These are phyloP conservation scores for Etheostoma spectabile DNA, from an alignment of 2,113 vertebrate species.

Conservation along the genomic window DNA sequence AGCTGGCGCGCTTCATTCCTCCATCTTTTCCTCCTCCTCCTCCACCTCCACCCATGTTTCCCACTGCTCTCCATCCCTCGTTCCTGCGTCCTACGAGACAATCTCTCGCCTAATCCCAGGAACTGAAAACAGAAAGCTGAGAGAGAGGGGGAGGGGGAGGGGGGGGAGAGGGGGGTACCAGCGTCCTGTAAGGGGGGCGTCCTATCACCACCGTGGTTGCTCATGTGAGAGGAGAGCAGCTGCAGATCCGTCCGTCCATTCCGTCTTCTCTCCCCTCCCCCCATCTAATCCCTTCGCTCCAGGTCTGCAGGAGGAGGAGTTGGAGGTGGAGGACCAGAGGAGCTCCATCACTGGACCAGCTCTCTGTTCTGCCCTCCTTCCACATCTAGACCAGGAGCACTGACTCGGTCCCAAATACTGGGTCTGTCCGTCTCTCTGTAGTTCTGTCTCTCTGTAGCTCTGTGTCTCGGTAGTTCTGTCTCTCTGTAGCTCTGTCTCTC, in stretches of 20 bases:
- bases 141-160: too few species aligned
- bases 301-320: conserved; percentile 72
- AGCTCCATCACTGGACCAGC: conserved; percentile 5
- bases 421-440: too few species aligned
- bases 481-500: too few species aligned
- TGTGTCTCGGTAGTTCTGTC: too few species aligned
- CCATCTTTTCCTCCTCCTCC: conserved; percentile 50
- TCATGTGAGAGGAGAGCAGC: conserved; percentile 72
- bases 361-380: conserved; percentile 41
- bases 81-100: background rate
- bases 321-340: conserved; percentile 62
- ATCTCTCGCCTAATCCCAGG: conserved; percentile 12
- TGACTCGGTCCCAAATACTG: too few species aligned
- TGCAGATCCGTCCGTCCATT: conserved; percentile 75
- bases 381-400: conserved; percentile 5
- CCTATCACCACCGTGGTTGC: conserved; percentile 68
- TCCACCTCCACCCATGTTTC: conserved; percentile 42
- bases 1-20: conserved; percentile 54
- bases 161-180: conserved; percentile 39
- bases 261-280: conserved; percentile 76
- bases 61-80: conserved; percentile 2
- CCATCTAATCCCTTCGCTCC: conserved; percentile 76
- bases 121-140: too few species aligned
- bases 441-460: too few species aligned
- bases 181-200: conserved; percentile 53